Evolutionary conservation across 2,888 invertebrate species (phyloP).

Genomic region (Plebejus anna): DNA sequence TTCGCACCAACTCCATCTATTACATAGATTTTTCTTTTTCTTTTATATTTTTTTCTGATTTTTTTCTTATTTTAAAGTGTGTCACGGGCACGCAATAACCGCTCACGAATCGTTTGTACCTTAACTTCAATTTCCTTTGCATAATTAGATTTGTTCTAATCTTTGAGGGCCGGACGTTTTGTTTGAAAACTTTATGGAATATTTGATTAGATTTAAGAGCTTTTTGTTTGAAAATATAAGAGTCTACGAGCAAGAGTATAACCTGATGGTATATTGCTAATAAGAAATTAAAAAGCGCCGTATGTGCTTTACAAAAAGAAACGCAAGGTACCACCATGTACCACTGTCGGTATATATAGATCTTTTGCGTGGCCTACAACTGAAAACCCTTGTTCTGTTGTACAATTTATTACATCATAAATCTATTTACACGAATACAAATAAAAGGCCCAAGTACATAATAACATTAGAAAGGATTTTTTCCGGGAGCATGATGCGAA

Average conservation of each 20-base stretch:
- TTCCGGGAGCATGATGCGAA: not conserved
- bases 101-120: not conserved
- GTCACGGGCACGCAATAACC: not conserved
- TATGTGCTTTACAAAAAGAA: no score
- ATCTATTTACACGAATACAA: not conserved
- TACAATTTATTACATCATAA: not conserved
- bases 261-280: not conserved
- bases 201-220: not conserved
- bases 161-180: constrained; percentile 18
- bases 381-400: not conserved
- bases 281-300: not conserved
- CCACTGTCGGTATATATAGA: no score
- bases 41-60: not conserved
- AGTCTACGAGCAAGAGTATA: not conserved
- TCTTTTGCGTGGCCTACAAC: not conserved
- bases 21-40: no score
- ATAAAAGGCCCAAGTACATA: constrained; percentile 1
- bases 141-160: constrained; percentile 25
- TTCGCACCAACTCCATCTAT: no score
- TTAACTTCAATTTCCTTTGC: constrained; percentile 7
- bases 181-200: constrained; percentile 4
- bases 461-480: not conserved
- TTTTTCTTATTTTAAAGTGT: not conserved
- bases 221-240: not conserved
- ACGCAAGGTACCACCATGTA: no score